Base-by-base conservation (phyloP, 1,140 invertebrate genomes). In the Melitaea cinxia region DNA sequence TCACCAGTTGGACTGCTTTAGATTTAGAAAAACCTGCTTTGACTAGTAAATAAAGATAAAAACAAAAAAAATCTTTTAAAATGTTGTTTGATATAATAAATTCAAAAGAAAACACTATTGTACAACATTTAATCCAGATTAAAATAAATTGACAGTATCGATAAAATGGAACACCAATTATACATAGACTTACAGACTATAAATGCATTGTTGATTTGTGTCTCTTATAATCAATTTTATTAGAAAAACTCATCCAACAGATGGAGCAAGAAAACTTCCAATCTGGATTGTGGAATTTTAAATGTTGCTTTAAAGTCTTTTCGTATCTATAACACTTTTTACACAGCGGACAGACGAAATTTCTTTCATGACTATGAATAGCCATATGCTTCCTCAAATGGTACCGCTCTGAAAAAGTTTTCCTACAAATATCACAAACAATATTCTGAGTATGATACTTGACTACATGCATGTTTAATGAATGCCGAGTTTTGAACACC, bases 371-470 rank as follows among this genome's bases (percentile, higher is more conserved):
- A 12, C 56, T 69, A n/a, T 69, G 67, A 7, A 56, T 50, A 0
- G 61, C 47, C 67, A 69, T 69, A 12, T 69, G 67, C 21, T 65
- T 60, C 9, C 33, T 69, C 12, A 69, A 54, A 23, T 69, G 61
- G 9, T 30, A 54, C 0, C 52, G 21, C 12, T 65, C 52, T 0
- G 56, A 53, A n/a, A 69, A 69, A 0, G 61, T 53, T 50, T 65
- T 69, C 17, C 45, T 50, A 14, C 67, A 69, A 1, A 69, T 33
- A 37, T 69, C 67, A 26, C 67, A 69, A 7, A 45, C n/a, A 6
- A 69, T 57, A 42, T 55, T 61, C 23, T 60, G 52, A 9, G 52
- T 60, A 12, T 69, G 67, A 55, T 65, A 23, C 17, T 65, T 69
- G 3, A 52, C 55, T 0, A 24, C 30, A n/a, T 69, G 67, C 23